Evolutionary conservation across 2,113 vertebrate genomes (phyloP).

Genomic region (Peromyscus polionotus): DNA sequence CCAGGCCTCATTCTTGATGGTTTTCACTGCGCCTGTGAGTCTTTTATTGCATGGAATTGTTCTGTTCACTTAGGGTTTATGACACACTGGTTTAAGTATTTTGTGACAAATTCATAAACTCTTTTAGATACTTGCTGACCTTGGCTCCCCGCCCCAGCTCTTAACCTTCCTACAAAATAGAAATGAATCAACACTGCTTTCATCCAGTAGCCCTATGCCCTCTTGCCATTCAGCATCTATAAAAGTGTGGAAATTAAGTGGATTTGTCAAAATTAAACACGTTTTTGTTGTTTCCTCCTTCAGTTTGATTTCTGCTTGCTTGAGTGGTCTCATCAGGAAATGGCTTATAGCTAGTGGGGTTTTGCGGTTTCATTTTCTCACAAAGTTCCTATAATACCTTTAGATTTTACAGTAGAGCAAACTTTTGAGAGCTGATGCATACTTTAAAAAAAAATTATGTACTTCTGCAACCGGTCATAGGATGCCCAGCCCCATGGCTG

Average conservation of each 20-base stretch:
- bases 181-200: slow-evolving; percentile 60
- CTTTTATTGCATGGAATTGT: background rate
- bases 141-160: background rate
- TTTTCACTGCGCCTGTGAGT: background rate
- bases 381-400: background rate
- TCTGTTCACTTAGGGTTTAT: background rate
- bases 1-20: background rate
- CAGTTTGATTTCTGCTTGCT: slow-evolving; percentile 51
- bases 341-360: slow-evolving; percentile 65
- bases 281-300: slow-evolving; percentile 63
- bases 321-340: slow-evolving; percentile 80
- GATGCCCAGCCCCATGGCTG: background rate
- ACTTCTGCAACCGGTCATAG: background rate
- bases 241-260: slow-evolving; percentile 56
- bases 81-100: slow-evolving; percentile 21
- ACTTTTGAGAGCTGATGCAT: slow-evolving; percentile 33
- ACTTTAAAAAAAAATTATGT: background rate
- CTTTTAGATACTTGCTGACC: slow-evolving; percentile 17
- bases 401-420: slow-evolving; percentile 62
- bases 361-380: slow-evolving; percentile 79
- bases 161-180: slow-evolving; percentile 54
- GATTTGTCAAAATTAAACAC: slow-evolving; percentile 62
- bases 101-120: slow-evolving; percentile 11
- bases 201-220: background rate
- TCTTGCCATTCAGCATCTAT: background rate